phyloP scores from a whole-genome alignment of 2,888 invertebrate genomes.

The Philopedon plagiatum region DNA sequence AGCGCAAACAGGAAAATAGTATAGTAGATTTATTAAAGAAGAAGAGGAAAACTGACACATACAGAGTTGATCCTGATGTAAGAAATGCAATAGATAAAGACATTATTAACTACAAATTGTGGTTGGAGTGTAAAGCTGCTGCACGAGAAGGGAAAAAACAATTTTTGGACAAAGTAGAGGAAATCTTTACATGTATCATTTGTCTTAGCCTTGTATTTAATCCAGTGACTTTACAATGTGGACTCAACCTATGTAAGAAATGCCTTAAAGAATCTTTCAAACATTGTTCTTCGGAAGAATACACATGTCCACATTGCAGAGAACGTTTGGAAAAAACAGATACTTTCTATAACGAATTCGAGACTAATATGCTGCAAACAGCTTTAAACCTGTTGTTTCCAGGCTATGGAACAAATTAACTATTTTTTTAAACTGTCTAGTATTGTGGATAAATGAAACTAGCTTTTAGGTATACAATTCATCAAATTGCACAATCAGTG shows the following conservation, averaged over 20 bases:
- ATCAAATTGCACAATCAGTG: too few species aligned
- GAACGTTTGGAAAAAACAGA: conserved; percentile 73
- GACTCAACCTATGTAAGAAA: conserved; percentile 81
- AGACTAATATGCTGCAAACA: conserved; percentile 73
- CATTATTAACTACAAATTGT: conserved; percentile 75
- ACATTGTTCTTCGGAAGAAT: conserved; percentile 66
- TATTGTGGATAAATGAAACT: too few species aligned
- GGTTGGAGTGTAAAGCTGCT: conserved; percentile 75
- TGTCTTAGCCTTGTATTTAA: conserved; percentile 81
- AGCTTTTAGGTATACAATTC: too few species aligned
- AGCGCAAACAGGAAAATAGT: conserved; percentile 41
- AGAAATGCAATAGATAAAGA: conserved; percentile 72
- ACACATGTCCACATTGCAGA: conserved; percentile 80
- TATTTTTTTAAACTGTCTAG: not conserved
- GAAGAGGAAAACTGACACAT: conserved; percentile 65
- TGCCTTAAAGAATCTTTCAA: conserved; percentile 79
- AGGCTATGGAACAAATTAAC: conserved; percentile 72
- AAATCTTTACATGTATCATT: conserved; percentile 83
- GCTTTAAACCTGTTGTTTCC: conserved; percentile 76
- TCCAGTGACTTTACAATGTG: conserved; percentile 82
- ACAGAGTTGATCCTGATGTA: conserved; percentile 63
- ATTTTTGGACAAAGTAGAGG: conserved; percentile 76
- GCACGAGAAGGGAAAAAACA: conserved; percentile 72
- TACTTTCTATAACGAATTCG: conserved; percentile 62
- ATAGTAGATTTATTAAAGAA: conserved; percentile 58